A percentile compares a stretch with the other conserved stretches of the same genome.
Conservation (phyloP, 2,113 vertebrate species). For the Struthio camelus region DNA sequence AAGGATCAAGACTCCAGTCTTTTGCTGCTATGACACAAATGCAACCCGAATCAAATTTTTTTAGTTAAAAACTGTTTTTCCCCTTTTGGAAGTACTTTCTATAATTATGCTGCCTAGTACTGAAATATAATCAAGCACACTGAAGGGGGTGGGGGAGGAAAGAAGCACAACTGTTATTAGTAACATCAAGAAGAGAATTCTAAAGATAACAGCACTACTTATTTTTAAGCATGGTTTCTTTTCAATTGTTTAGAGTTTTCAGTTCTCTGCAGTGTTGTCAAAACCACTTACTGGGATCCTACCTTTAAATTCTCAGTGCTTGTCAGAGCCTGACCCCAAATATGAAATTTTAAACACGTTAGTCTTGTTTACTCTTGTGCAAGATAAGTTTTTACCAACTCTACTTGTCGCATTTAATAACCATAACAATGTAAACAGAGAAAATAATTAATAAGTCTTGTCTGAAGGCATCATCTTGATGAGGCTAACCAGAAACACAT, state of each 20-base stretch:
- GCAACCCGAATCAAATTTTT: not conserved
- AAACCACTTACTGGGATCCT: not conserved
- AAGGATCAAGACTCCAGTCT: not conserved
- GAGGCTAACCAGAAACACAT: not conserved
- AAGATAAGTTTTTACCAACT: not conserved
- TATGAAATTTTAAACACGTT: conserved; percentile 28
- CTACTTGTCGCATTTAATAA: conserved; percentile 19
- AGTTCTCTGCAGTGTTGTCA: not conserved
- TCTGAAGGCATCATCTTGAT: not conserved
- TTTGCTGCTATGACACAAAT: too few relatives aligned
- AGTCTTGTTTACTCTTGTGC: not conserved
- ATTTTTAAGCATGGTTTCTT: not conserved
- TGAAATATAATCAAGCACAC: not conserved
- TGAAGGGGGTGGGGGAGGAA: accelerated
- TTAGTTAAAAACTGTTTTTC: not conserved
- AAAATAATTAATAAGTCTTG: not conserved
- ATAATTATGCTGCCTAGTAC: accelerated
- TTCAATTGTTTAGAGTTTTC: not conserved
- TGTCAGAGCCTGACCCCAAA: not conserved
- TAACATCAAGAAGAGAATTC: not conserved
- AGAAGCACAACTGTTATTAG: not conserved
- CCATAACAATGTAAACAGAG: not conserved
- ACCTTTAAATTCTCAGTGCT: not conserved
- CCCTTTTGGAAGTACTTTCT: not conserved
- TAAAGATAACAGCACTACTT: not conserved